These are phyloP conservation scores for Chaunax sp. DNA, from an alignment of 2,797 vertebrate genomes.

Conservation along the genomic window DNA sequence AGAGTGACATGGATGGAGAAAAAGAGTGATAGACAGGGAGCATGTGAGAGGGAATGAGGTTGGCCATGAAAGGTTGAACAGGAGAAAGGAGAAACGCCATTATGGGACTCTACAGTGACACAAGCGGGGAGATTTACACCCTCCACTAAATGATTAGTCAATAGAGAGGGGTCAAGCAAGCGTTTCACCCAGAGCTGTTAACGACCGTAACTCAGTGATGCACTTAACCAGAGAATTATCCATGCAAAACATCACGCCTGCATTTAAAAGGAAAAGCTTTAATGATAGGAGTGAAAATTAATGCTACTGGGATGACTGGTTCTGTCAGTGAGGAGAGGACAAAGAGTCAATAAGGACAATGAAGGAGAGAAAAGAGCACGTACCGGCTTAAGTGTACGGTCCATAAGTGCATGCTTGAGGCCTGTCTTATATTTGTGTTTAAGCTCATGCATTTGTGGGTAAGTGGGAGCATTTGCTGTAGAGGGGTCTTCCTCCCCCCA, in stretches of 20 bases:
- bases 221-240: slow-evolving; percentile 81
- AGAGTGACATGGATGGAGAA: slow-evolving; percentile 37
- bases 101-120: slow-evolving; percentile 78
- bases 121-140: slow-evolving; percentile 81
- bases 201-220: slow-evolving; percentile 83
- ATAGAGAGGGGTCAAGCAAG: slow-evolving; percentile 83
- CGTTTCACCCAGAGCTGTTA: slow-evolving; percentile 82
- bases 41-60: slow-evolving; percentile 52
- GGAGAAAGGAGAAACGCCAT: slow-evolving; percentile 72
- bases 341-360: slow-evolving; percentile 79
- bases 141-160: slow-evolving; percentile 83
- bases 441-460: slow-evolving; percentile 31
- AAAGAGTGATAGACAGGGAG: slow-evolving; percentile 62
- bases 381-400: slow-evolving; percentile 45
- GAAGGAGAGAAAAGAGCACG: slow-evolving; percentile 63
- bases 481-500: background rate
- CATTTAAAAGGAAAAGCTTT: slow-evolving; percentile 80
- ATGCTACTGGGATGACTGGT: slow-evolving; percentile 80
- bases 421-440: slow-evolving; percentile 46
- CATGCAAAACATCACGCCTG: slow-evolving; percentile 80
- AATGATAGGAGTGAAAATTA: slow-evolving; percentile 78
- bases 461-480: background rate
- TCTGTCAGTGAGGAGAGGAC: slow-evolving; percentile 79
- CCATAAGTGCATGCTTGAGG: slow-evolving; percentile 35
- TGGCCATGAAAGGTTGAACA: slow-evolving; percentile 70